These are phyloP conservation scores for Hippocampus comes DNA, from an alignment of 2,113 vertebrate genomes.

Conservation along the genomic window DNA sequence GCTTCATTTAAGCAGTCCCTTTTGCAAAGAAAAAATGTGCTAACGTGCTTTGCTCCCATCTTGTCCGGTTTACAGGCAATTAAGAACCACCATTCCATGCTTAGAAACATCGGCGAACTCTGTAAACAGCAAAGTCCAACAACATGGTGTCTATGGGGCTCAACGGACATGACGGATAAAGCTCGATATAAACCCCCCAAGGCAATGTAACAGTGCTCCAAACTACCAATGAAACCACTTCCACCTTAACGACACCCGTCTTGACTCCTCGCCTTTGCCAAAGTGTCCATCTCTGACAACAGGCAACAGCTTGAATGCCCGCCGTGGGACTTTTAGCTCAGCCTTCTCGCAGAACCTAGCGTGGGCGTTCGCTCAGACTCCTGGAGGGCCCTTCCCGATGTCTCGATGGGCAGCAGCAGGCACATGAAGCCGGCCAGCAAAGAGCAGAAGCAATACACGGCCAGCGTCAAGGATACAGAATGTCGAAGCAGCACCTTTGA, in stretches of 20 bases:
- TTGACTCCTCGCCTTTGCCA: not conserved
- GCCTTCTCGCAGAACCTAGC: not conserved
- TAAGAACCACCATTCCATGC: not conserved
- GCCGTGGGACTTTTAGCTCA: not conserved
- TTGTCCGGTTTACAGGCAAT: too few relatives aligned
- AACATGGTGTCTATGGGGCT: not conserved
- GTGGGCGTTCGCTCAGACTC: slow-evolving; percentile 23
- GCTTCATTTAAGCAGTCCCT: too few relatives aligned
- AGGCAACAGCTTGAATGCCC: too few relatives aligned
- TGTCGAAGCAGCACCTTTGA: slow-evolving; percentile 53
- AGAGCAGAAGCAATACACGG: slow-evolving; percentile 47
- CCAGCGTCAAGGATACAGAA: slow-evolving; percentile 43
- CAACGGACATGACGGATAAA: not conserved
- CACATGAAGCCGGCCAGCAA: slow-evolving; percentile 43
- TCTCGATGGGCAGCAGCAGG: slow-evolving; percentile 57
- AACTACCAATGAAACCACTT: not conserved
- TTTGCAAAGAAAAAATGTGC: too few relatives aligned
- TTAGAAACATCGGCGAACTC: not conserved
- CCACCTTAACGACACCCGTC: not conserved
- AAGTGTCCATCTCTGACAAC: not conserved
- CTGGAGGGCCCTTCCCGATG: slow-evolving; percentile 36
- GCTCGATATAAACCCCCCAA: not conserved
- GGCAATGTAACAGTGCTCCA: too few relatives aligned
- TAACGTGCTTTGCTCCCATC: too few relatives aligned
- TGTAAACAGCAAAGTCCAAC: not conserved